Evolutionary conservation across 64 coral and sea anemone species (phyloP).

Genomic region (Actinia equina): DNA sequence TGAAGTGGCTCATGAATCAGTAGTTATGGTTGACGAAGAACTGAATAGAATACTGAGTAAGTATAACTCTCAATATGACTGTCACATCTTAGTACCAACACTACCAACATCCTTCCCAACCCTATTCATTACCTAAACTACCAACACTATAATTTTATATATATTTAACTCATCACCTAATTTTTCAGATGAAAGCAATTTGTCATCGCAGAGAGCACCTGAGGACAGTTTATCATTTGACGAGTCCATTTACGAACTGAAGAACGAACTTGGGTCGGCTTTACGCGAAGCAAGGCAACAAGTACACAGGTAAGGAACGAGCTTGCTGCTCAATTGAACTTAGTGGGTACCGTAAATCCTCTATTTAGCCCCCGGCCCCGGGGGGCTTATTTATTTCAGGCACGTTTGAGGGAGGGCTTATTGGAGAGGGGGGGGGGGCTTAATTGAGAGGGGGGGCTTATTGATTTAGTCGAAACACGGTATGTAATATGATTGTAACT

Average conservation of each 20-base stretch:
- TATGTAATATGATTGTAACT: no score
- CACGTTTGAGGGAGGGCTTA: no score
- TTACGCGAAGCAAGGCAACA: not conserved
- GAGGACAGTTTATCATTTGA: not conserved
- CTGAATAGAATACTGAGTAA: slow-evolving; percentile 6
- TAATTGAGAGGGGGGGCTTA: no score
- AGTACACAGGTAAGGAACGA: not conserved
- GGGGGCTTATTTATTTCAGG: no score
- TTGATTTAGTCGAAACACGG: no score
- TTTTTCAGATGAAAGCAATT: not conserved
- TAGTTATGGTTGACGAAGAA: not conserved
- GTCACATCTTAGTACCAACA: no score
- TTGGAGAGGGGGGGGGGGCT: no score
- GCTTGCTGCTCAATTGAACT: no score
- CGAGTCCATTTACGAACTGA: not conserved
- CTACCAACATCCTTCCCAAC: no score
- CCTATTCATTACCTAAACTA: no score
- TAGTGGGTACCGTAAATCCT: not conserved
- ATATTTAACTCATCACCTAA: not conserved
- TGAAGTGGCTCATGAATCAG: not conserved
- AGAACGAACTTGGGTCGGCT: not conserved
- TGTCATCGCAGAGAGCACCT: not conserved
- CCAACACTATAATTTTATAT: not conserved
- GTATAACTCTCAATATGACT: not conserved
- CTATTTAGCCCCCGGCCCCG: not conserved